A percentile compares a stretch with the other conserved stretches of the same genome.
Evolutionary conservation across 2,888 invertebrate species (phyloP).

Genomic region (Falcaria lacertinaria): DNA sequence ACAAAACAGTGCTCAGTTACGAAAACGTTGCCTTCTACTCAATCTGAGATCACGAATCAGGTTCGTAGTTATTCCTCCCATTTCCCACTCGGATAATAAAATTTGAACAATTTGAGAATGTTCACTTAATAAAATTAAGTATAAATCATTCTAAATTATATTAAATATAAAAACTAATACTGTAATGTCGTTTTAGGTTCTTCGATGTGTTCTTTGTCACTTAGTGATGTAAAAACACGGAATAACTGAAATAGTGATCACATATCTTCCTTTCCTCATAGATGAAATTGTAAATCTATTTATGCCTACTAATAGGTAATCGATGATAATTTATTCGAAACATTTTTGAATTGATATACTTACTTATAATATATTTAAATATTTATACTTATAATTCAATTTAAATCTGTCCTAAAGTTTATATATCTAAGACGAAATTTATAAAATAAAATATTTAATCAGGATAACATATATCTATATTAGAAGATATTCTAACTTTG

Average conservation of each 20-base stretch:
- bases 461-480: no score
- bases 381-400: not conserved
- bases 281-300: constrained; percentile 40
- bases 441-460: no score
- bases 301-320: constrained; percentile 52
- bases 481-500: no score
- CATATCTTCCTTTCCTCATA: constrained; percentile 65
- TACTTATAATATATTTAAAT: constrained; percentile 17
- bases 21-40: constrained; percentile 5
- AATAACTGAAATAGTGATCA: constrained; percentile 48
- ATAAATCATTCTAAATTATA: constrained; percentile 54
- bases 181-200: constrained; percentile 30
- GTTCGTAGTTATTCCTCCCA: constrained; percentile 1
- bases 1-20: constrained; percentile 18
- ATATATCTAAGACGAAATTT: no score
- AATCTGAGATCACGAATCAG: constrained; percentile 7
- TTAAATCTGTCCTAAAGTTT: not conserved
- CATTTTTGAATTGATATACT: constrained; percentile 6
- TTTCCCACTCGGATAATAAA: constrained; percentile 5
- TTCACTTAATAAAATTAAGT: constrained; percentile 68
- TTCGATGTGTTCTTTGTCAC: constrained; percentile 45
- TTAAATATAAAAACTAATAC: constrained; percentile 30
- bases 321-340: constrained; percentile 36
- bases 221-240: constrained; percentile 50
- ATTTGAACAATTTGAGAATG: constrained; percentile 13